phyloP scores from a whole-genome alignment of 1,140 invertebrate genomes.

The Chrysomallon squamiferum region DNA sequence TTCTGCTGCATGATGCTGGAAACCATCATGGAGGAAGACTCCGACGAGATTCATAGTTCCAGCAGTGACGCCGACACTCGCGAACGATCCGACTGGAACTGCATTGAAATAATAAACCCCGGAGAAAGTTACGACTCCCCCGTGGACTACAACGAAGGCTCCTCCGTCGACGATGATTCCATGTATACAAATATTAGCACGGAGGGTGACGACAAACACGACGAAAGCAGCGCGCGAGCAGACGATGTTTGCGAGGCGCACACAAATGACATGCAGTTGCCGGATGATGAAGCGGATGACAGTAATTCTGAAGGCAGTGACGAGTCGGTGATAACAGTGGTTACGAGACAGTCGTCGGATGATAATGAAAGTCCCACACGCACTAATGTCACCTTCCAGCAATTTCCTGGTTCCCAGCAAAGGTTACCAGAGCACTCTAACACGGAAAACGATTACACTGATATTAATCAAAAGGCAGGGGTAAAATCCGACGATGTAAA shows the following conservation, averaged over 20 bases:
- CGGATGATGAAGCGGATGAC: slow-evolving; percentile 8
- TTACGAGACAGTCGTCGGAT: not conserved
- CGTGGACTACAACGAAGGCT: not conserved
- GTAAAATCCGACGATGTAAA: too few relatives aligned
- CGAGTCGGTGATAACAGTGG: slow-evolving; percentile 19
- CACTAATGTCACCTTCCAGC: too few relatives aligned
- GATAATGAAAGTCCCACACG: not conserved
- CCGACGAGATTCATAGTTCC: slow-evolving; percentile 34
- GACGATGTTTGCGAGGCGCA: slow-evolving; percentile 1
- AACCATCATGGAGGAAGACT: slow-evolving; percentile 54
- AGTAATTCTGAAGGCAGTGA: slow-evolving; percentile 23
- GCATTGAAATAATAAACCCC: not conserved
- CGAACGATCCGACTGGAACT: not conserved
- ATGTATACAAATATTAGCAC: not conserved
- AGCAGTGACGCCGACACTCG: slow-evolving; percentile 7
- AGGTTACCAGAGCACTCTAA: too few relatives aligned
- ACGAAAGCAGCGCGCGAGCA: not conserved
- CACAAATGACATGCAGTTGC: not conserved
- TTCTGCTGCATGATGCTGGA: slow-evolving; percentile 38
- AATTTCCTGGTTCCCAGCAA: too few relatives aligned
- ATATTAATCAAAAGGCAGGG: too few relatives aligned
- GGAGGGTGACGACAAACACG: not conserved
- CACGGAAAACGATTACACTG: too few relatives aligned
- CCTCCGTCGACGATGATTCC: not conserved
- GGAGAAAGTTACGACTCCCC: not conserved